phyloP scores from a whole-genome alignment of 2,797 vertebrate species.

The Petrocephalus sullivani region DNA sequence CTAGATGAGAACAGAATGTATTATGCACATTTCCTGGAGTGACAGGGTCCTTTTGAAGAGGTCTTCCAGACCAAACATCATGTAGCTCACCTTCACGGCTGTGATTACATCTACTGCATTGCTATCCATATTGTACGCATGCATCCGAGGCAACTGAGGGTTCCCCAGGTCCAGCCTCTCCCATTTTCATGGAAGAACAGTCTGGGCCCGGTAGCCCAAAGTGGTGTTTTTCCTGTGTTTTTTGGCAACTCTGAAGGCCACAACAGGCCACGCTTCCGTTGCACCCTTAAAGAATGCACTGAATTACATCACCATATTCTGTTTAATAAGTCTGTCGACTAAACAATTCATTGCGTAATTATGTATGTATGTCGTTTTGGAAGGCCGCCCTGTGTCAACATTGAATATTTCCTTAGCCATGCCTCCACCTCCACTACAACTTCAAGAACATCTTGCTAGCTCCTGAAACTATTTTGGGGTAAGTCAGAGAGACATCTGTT shows the following conservation, averaged over 20 bases:
- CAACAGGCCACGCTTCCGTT: not conserved
- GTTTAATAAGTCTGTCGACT: not conserved
- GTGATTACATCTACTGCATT: not conserved
- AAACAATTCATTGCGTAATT: not conserved
- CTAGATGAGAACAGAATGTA: not conserved
- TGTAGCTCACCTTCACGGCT: not conserved
- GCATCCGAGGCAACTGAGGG: not conserved
- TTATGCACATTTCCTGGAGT: not conserved
- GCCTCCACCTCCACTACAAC: not conserved
- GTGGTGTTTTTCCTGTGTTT: not conserved
- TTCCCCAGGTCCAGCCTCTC: not conserved
- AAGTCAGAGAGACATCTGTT: not conserved
- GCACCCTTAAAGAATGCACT: not conserved
- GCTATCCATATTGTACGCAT: not conserved
- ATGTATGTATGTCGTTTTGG: too few relatives aligned
- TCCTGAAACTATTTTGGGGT: not conserved
- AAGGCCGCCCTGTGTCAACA: too few relatives aligned
- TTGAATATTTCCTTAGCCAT: not conserved
- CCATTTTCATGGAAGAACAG: not conserved
- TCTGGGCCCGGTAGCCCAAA: not conserved
- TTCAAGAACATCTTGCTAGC: not conserved
- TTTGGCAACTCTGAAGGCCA: too few relatives aligned
- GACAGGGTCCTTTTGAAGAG: not conserved
- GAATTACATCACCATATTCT: not conserved
- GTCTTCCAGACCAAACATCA: not conserved